These are phyloP conservation scores for Aphidoletes aphidimyza DNA, from an alignment of 2,888 invertebrate species.

Conservation along the genomic window DNA sequence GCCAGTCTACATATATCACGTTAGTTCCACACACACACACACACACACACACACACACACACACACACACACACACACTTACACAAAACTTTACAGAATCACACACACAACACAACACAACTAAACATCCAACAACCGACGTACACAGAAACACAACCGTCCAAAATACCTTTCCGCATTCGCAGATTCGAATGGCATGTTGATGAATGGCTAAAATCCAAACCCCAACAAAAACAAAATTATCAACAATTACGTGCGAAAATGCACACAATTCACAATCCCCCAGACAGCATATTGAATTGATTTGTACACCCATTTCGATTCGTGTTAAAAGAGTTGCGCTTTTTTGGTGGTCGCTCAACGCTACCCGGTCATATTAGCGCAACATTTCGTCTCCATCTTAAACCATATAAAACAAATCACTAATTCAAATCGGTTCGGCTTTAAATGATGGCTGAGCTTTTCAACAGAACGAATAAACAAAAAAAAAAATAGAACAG, in stretches of 20 bases:
- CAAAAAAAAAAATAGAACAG: no score
- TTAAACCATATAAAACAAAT: no score
- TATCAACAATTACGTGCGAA: background rate
- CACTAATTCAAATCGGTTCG: no score
- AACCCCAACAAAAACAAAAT: background rate
- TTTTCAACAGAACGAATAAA: background rate
- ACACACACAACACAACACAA: no score
- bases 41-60: no score
- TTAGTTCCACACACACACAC: no score
- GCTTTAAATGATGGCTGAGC: background rate
- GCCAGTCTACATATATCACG: constrained; percentile 34
- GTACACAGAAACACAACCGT: no score
- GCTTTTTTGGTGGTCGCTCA: background rate
- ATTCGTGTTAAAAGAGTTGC: background rate
- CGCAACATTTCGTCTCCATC: background rate
- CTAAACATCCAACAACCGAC: no score
- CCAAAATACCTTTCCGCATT: constrained; percentile 1
- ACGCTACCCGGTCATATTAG: background rate
- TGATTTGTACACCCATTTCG: background rate
- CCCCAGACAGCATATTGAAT: background rate
- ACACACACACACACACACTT: no score
- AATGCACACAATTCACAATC: background rate
- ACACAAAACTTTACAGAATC: no score
- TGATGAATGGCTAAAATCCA: constrained; percentile 4
- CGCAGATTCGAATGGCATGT: constrained; percentile 34